These are phyloP conservation scores for Aplocera efformata DNA, from an alignment of 2,888 invertebrate species.

Conservation along the genomic window DNA sequence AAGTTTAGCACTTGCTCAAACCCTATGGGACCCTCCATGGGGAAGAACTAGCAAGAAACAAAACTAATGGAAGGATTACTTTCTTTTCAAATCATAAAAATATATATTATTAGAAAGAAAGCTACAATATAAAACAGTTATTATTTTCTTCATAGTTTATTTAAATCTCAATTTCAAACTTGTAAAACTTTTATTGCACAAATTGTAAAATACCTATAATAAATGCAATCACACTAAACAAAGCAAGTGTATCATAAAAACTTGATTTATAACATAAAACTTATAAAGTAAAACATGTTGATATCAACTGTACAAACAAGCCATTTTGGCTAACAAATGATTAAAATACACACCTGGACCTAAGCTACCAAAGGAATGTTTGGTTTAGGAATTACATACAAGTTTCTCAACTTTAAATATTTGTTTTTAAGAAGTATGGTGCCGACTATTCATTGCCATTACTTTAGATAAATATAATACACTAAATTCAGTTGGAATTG, in stretches of 20 bases:
- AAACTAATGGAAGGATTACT: too few species aligned
- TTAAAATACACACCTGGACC: not conserved
- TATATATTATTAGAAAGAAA: too few species aligned
- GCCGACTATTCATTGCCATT: too few species aligned
- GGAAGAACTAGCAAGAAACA: too few species aligned
- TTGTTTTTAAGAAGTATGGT: not conserved
- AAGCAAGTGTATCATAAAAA: conserved; percentile 8
- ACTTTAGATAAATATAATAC: too few species aligned
- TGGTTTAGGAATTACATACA: conserved; percentile 2
- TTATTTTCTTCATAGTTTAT: conserved; percentile 6
- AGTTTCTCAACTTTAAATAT: conserved; percentile 1
- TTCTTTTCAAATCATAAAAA: too few species aligned
- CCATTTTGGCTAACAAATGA: not conserved
- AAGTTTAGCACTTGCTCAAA: too few species aligned
- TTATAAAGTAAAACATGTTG: conserved; percentile 1
- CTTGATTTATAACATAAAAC: not conserved
- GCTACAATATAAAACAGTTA: not conserved
- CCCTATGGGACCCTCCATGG: too few species aligned
- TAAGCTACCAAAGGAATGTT: conserved; percentile 19
- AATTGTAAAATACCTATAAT: conserved; percentile 17
- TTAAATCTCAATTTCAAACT: conserved; percentile 7
- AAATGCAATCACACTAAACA: conserved; percentile 10
- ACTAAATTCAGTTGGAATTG: too few species aligned
- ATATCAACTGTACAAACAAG: conserved; percentile 6
- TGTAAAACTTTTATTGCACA: conserved; percentile 12